phyloP scores from a whole-genome alignment of 2,113 vertebrate genomes.

The Oncorhynchus masou region DNA sequence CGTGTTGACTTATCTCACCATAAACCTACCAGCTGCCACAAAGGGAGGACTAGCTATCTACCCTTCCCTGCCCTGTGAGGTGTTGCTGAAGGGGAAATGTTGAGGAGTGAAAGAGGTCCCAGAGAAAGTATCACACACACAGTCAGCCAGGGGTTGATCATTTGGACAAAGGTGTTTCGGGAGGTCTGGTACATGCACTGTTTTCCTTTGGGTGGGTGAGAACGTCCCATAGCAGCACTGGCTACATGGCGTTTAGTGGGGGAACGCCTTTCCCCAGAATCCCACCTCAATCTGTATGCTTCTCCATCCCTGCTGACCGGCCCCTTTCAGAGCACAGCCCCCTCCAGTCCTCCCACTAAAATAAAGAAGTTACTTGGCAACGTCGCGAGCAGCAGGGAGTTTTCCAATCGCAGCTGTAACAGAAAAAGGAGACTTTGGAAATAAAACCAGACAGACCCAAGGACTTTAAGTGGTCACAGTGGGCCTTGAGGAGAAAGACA shows the following conservation, averaged over 20 bases:
- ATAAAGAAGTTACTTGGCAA: neutral
- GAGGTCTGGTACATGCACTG: neutral
- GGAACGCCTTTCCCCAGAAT: neutral
- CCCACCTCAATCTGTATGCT: neutral
- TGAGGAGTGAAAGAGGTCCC: neutral
- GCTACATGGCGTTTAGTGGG: no score
- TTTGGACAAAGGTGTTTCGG: neutral
- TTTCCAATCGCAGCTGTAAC: constrained; percentile 66
- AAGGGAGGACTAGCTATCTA: neutral
- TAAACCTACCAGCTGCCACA: constrained; percentile 30
- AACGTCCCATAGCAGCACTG: no score
- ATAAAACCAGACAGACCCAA: constrained; percentile 80
- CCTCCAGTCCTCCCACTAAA: no score
- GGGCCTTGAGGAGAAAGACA: constrained; percentile 71
- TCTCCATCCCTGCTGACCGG: neutral
- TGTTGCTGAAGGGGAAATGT: neutral
- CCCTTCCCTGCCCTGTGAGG: neutral
- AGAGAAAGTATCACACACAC: neutral
- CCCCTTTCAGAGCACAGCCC: no score
- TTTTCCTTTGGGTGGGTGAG: constrained; percentile 38
- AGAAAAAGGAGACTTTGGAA: constrained; percentile 74
- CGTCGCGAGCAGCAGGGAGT: constrained; percentile 36
- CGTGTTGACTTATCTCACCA: constrained; percentile 57
- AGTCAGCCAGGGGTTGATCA: neutral
- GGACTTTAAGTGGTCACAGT: constrained; percentile 75